phyloP scores from a whole-genome alignment of 1,140 invertebrate genomes.

The Philopotamus ludificatus region DNA sequence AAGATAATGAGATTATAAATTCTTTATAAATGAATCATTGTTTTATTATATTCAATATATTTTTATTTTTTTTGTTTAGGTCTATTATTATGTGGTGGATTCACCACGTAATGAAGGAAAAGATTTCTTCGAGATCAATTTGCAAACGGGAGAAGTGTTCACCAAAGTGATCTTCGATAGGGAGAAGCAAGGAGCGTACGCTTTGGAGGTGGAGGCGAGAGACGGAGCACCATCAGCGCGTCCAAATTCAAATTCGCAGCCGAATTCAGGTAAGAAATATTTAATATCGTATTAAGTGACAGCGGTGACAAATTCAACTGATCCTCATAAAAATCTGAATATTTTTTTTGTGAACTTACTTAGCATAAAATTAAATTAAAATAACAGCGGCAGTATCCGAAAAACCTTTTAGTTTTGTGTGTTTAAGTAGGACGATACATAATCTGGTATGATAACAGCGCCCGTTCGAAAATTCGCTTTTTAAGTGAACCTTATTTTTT shows the following conservation, averaged over 20 bases:
- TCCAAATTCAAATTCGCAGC: constrained; percentile 84
- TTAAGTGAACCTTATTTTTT: not conserved
- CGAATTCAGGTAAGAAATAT: constrained; percentile 92
- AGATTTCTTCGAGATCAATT: constrained; percentile 92
- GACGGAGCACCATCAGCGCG: constrained; percentile 90
- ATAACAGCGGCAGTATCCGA: no score
- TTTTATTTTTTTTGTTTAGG: constrained; percentile 55
- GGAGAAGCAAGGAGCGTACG: constrained; percentile 92
- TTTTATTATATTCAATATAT: not conserved
- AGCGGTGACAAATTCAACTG: no score
- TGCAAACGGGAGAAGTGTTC: constrained; percentile 90
- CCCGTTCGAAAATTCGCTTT: not conserved
- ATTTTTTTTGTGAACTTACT: no score
- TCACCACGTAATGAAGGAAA: constrained; percentile 88
- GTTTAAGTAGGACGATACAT: constrained; percentile 2
- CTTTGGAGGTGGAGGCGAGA: constrained; percentile 87
- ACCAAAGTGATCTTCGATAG: constrained; percentile 92
- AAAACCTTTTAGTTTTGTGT: not conserved
- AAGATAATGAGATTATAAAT: no score
- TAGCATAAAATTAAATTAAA: no score
- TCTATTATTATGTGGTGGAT: constrained; percentile 88
- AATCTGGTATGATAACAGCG: constrained; percentile 12
- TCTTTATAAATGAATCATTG: not conserved
- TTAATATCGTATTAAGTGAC: no score
- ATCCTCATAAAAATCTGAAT: no score